Conservation (phyloP, 2,797 vertebrate species). For the Heterohyrax brucei region DNA sequence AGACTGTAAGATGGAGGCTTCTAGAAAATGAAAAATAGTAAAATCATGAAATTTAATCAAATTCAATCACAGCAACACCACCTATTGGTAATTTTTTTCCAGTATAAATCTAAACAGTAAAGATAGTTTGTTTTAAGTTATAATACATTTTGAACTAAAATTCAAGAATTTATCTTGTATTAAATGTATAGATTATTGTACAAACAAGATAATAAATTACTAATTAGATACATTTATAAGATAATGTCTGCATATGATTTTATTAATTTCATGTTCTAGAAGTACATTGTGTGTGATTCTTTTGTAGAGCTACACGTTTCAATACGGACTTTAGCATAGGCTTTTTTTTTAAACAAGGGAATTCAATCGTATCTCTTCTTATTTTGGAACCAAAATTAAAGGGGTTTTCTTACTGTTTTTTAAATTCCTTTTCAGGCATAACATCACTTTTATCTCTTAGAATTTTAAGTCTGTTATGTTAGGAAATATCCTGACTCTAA, state of each 20-base stretch:
- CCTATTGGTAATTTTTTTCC: slow-evolving; percentile 78
- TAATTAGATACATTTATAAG: neutral
- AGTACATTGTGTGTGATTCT: neutral
- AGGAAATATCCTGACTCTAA: neutral
- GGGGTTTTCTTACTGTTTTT: slow-evolving; percentile 1
- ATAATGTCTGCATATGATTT: neutral
- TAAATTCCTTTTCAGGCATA: neutral
- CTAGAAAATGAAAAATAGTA: slow-evolving; percentile 60
- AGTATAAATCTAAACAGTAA: slow-evolving; percentile 15
- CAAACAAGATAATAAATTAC: neutral
- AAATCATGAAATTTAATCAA: slow-evolving; percentile 70
- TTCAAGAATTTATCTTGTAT: neutral
- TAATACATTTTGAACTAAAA: slow-evolving; percentile 30
- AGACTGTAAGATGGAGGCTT: slow-evolving; percentile 40
- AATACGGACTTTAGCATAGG: neutral
- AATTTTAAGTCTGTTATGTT: neutral
- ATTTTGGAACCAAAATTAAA: slow-evolving; percentile 5
- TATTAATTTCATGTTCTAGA: slow-evolving; percentile 17
- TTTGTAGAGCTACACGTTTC: neutral
- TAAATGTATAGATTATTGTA: neutral
- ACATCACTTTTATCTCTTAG: neutral
- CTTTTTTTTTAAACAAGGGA: neutral
- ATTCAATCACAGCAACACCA: slow-evolving; percentile 83
- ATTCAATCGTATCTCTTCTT: neutral
- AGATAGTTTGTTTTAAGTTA: neutral